Evolutionary conservation across 2,113 vertebrate species (phyloP).

Genomic region (Rhagologus leucostigma): DNA sequence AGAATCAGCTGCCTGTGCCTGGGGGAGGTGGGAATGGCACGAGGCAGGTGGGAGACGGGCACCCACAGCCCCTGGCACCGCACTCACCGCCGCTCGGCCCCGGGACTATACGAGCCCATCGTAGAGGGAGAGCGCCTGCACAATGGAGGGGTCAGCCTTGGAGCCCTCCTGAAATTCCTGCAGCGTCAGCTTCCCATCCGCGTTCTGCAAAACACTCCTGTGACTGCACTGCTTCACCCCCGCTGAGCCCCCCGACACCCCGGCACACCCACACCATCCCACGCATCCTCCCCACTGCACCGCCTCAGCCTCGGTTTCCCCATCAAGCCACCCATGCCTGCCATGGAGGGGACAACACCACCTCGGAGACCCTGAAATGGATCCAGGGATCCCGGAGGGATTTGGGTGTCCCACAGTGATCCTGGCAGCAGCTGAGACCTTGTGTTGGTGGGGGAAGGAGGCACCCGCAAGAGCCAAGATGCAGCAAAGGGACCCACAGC

Average conservation of each 20-base stretch:
- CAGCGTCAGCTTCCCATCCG: conserved; percentile 92
- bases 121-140: conserved; percentile 95
- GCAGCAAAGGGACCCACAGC: neutral
- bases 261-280: fast-evolving
- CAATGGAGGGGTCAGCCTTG: conserved; percentile 96
- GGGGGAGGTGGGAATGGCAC: neutral
- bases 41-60: neutral
- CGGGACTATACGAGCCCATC: conserved; percentile 92
- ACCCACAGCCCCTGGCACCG: fast-evolving
- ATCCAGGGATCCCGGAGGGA: fast-evolving
- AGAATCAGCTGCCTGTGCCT: neutral
- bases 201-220: conserved; percentile 78
- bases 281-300: fast-evolving
- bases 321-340: fast-evolving
- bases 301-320: fast-evolving
- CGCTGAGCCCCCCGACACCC: fast-evolving
- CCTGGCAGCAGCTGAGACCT: neutral
- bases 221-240: fast-evolving
- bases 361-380: neutral
- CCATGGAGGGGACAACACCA: neutral
- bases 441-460: neutral
- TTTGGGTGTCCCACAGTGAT: neutral
- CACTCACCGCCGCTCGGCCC: conserved; percentile 75
- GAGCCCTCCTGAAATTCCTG: conserved; percentile 99
- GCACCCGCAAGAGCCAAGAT: neutral